Percentiles rank a stretch among this genome's conserved stretches.
Evolutionary conservation across 2,888 invertebrate genomes (phyloP).

Genomic region (Euphydryas editha): DNA sequence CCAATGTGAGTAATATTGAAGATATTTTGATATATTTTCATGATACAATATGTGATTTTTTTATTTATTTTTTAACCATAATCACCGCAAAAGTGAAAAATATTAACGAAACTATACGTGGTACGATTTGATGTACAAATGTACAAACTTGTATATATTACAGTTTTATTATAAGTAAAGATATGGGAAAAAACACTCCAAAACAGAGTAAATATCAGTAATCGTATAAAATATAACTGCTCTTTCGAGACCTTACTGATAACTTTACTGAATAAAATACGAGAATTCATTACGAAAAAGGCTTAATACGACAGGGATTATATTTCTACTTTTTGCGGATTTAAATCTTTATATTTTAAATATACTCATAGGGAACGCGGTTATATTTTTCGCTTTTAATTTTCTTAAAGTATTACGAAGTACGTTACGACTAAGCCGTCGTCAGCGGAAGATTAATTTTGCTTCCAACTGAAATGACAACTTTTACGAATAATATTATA

Average conservation of each 20-base stretch:
- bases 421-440: neutral
- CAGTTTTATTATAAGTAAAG: too few relatives aligned
- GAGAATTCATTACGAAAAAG: conserved; percentile 31
- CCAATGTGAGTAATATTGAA: too few relatives aligned
- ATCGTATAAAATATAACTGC: conserved; percentile 28
- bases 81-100: too few relatives aligned
- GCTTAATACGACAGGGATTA: conserved; percentile 23
- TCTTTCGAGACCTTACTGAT: conserved; percentile 33
- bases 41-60: too few relatives aligned
- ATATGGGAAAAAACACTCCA: neutral
- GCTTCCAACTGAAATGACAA: neutral
- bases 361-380: too few relatives aligned
- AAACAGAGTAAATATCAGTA: conserved; percentile 28
- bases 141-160: too few relatives aligned
- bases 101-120: too few relatives aligned
- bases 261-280: conserved; percentile 28
- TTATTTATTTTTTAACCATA: too few relatives aligned
- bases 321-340: conserved; percentile 23
- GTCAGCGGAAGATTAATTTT: neutral
- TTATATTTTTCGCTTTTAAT: neutral
- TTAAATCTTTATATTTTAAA: conserved; percentile 9
- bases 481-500: neutral
- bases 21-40: too few relatives aligned
- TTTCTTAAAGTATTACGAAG: neutral
- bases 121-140: too few relatives aligned